Percentiles rank a stretch among this genome's conserved stretches.
Evolutionary conservation across 2,888 invertebrate genomes (phyloP).

Genomic region (Ennomos erosarius): DNA sequence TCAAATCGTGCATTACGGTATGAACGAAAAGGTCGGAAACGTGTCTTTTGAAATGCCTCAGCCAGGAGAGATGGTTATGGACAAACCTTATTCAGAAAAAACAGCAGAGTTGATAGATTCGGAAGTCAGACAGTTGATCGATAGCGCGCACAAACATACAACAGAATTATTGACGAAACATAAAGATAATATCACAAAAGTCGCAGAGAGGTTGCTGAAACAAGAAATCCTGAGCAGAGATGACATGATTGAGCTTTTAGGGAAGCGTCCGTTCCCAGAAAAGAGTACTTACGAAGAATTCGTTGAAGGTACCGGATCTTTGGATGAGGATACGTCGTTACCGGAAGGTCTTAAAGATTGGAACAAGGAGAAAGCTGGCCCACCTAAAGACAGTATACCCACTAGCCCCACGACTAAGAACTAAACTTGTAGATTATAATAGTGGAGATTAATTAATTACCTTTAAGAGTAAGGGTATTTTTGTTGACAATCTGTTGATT

Average conservation of each 20-base stretch:
- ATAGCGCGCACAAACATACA: conserved; percentile 92
- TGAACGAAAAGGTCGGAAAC: conserved; percentile 98
- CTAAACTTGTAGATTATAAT: conserved; percentile 49
- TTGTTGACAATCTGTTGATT: conserved; percentile 51
- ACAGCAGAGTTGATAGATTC: conserved; percentile 98
- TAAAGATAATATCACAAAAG: conserved; percentile 94
- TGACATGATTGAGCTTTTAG: conserved; percentile 98
- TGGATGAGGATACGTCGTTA: conserved; percentile 97
- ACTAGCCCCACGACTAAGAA: conserved; percentile 58
- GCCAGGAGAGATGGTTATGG: conserved; percentile 95
- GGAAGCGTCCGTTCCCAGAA: conserved; percentile 97
- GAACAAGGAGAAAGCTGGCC: conserved; percentile 89
- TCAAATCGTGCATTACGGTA: conserved; percentile 98
- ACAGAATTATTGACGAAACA: conserved; percentile 91
- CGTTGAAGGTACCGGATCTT: conserved; percentile 98
- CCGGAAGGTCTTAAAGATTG: conserved; percentile 98
- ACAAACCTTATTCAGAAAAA: conserved; percentile 99
- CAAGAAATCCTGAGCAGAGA: conserved; percentile 98
- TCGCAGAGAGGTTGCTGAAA: conserved; percentile 94
- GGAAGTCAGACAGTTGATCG: conserved; percentile 89
- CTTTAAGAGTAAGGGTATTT: conserved; percentile 73
- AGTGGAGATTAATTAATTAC: conserved; percentile 70
- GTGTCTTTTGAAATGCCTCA: conserved; percentile 98
- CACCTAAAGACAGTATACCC: conserved; percentile 60
- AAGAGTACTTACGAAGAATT: conserved; percentile 99